Evolutionary conservation across 2,888 invertebrate species (phyloP).

Genomic region (Microdon myrmicae): DNA sequence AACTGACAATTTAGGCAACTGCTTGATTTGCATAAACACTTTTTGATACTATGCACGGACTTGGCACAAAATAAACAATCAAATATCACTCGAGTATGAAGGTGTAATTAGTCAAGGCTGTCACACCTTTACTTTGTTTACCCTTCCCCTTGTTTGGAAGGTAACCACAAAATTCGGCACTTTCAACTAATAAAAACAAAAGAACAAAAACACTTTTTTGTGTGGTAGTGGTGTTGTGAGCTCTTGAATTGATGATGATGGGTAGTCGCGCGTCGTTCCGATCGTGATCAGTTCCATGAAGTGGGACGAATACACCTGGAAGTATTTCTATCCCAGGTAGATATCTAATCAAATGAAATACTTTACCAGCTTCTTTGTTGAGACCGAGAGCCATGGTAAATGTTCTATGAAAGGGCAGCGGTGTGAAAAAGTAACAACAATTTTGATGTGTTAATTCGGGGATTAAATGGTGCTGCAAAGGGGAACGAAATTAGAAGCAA

Average conservation of each 20-base stretch:
- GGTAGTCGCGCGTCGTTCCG: constrained; percentile 1
- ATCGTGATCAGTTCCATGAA: constrained; percentile 32
- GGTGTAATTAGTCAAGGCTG: constrained; percentile 32
- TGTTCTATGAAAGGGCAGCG: constrained; percentile 17
- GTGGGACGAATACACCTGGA: constrained; percentile 36
- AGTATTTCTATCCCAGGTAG: constrained; percentile 39
- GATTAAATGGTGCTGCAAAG: constrained; percentile 21
- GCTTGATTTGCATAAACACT: constrained; percentile 41
- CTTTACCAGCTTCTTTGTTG: constrained; percentile 5
- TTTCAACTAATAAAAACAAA: constrained; percentile 33
- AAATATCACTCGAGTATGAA: constrained; percentile 14
- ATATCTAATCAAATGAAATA: constrained; percentile 7
- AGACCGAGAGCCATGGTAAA: constrained; percentile 1
- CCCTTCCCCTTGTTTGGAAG: constrained; percentile 12
- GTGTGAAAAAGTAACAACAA: constrained; percentile 28
- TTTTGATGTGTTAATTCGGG: constrained; percentile 1
- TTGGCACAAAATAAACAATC: constrained; percentile 5
- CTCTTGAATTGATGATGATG: constrained; percentile 32
- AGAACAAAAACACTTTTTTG: constrained; percentile 8
- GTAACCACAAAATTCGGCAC: constrained; percentile 26
- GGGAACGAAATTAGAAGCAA: constrained; percentile 7
- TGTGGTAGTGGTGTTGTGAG: constrained; percentile 26
- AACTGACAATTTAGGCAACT: constrained; percentile 27
- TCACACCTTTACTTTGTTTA: constrained; percentile 23
- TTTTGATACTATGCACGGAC: constrained; percentile 25